Conservation (phyloP, 2,113 vertebrate species). For the Bubalus kerabau region DNA sequence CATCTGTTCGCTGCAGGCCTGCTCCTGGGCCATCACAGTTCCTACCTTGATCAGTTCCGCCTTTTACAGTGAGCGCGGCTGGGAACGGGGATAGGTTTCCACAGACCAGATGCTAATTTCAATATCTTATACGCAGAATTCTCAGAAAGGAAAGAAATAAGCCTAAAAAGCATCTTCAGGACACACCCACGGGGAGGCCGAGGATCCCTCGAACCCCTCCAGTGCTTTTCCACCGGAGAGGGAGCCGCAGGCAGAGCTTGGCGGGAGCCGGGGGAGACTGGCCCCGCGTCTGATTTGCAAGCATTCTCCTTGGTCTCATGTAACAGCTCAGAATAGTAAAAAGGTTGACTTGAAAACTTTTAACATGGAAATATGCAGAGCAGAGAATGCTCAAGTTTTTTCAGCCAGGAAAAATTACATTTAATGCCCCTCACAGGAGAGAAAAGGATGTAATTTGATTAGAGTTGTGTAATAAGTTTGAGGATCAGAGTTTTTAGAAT, state of each 20-base stretch:
- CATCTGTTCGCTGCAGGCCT: neutral
- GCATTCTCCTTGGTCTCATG: neutral
- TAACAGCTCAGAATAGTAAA: neutral
- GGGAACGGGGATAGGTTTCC: neutral
- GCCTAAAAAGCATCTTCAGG: neutral
- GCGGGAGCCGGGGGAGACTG: neutral
- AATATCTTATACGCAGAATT: neutral
- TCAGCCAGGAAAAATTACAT: neutral
- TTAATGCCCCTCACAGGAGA: neutral
- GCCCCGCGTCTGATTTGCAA: neutral
- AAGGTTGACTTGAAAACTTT: slow-evolving; percentile 13
- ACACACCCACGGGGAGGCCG: neutral
- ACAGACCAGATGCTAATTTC: neutral
- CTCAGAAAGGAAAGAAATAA: neutral
- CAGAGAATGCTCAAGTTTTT: neutral
- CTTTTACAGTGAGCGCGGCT: neutral
- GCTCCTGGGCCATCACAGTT: neutral
- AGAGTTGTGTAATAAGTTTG: neutral
- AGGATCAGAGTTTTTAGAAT: slow-evolving; percentile 11
- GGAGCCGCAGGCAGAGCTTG: neutral
- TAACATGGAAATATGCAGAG: slow-evolving; percentile 14
- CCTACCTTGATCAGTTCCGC: neutral
- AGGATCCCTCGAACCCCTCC: neutral
- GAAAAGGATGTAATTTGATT: neutral
- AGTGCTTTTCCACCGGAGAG: fast-evolving